These are phyloP conservation scores for Drosophila recens DNA, from an alignment of 2,888 invertebrate species.

Conservation along the genomic window DNA sequence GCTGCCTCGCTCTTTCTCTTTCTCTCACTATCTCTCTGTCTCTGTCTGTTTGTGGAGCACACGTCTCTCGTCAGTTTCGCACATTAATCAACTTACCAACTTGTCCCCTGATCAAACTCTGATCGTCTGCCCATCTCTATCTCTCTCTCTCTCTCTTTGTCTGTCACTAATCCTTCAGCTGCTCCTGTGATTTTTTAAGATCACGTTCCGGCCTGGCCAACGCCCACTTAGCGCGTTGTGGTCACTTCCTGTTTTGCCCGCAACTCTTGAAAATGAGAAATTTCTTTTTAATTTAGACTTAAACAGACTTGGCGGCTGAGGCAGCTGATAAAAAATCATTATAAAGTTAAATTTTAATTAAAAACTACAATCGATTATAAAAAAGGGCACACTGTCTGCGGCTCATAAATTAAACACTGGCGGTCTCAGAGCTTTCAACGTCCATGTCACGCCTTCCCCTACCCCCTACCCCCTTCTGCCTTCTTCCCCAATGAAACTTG, in stretches of 20 bases:
- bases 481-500: not conserved
- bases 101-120: conserved; percentile 48
- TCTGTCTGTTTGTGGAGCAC: not conserved
- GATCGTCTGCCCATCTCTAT: conserved; percentile 17
- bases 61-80: conserved; percentile 46
- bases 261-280: conserved; percentile 77
- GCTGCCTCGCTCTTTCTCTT: not conserved
- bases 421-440: conserved; percentile 73
- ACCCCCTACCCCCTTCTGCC: not conserved
- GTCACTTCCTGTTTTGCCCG: conserved; percentile 66
- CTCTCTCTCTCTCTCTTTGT: conserved; percentile 7
- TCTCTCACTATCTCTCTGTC: not conserved
- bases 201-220: conserved; percentile 57
- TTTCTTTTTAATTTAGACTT: conserved; percentile 83
- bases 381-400: conserved; percentile 71
- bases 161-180: conserved; percentile 47
- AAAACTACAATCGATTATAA: conserved; percentile 80
- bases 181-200: conserved; percentile 12
- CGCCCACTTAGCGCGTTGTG: conserved; percentile 70
- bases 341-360: conserved; percentile 84
- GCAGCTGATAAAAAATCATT: conserved; percentile 85
- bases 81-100: conserved; percentile 66
- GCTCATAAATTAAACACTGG: conserved; percentile 77
- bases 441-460: conserved; percentile 57
- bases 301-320: conserved; percentile 51